Conservation (phyloP, 2,113 vertebrate genomes). For the Acanthochromis polyacanthus region DNA sequence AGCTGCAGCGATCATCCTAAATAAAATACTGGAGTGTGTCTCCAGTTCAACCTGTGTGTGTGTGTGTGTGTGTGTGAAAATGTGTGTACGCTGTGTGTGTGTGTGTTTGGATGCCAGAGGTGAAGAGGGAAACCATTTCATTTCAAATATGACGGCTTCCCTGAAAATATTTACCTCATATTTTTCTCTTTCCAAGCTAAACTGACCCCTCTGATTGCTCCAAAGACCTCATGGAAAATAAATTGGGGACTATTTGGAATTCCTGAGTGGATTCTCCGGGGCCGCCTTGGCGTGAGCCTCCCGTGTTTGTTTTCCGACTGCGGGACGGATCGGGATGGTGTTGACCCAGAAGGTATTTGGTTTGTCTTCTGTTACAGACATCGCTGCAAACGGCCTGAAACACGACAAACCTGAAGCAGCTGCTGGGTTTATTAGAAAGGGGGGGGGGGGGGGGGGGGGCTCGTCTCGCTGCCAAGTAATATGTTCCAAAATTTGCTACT, state of each 20-base stretch:
- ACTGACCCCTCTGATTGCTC: constrained; percentile 77
- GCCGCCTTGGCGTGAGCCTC: constrained; percentile 63
- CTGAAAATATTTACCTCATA: constrained; percentile 84
- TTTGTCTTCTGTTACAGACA: constrained; percentile 76
- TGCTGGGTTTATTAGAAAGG: constrained; percentile 62
- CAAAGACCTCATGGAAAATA: constrained; percentile 83
- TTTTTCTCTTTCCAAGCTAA: constrained; percentile 81
- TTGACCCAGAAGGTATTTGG: constrained; percentile 78
- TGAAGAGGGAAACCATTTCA: constrained; percentile 60
- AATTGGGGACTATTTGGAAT: constrained; percentile 80
- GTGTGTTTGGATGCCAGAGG: constrained; percentile 47
- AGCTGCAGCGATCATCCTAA: constrained; percentile 37
- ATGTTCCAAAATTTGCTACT: constrained; percentile 73
- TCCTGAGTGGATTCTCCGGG: constrained; percentile 69
- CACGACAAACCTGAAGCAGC: constrained; percentile 71
- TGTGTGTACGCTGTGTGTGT: constrained; percentile 16
- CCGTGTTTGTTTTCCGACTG: constrained; percentile 76
- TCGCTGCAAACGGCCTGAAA: constrained; percentile 72
- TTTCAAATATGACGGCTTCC: constrained; percentile 78
- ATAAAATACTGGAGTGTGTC: constrained; percentile 40
- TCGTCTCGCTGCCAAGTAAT: constrained; percentile 70
- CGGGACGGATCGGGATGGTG: constrained; percentile 70
- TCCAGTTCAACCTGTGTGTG: constrained; percentile 18
- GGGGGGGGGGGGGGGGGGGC: too few species aligned
- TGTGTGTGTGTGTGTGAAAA: constrained; percentile 20